Conservation (phyloP, 1,140 invertebrate genomes). For the Drosophila willistoni region DNA sequence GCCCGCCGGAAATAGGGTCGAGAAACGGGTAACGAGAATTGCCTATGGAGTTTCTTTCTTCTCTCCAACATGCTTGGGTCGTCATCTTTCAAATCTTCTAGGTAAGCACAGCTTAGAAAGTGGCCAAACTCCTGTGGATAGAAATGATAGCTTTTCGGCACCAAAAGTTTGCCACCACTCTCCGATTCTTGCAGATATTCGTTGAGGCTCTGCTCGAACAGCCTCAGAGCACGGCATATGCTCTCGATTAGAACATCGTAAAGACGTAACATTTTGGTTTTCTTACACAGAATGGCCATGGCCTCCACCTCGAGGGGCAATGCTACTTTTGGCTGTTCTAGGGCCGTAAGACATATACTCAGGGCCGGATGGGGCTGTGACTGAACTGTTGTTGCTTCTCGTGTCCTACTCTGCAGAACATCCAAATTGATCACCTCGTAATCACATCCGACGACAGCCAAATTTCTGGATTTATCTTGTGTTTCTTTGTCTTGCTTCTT, state of each 20-base stretch:
- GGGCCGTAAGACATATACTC: constrained; percentile 60
- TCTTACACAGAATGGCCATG: constrained; percentile 87
- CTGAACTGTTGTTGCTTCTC: constrained; percentile 45
- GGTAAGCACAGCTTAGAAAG: constrained; percentile 89
- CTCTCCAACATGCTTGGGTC: constrained; percentile 84
- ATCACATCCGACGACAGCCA: constrained; percentile 63
- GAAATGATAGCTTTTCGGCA: constrained; percentile 81
- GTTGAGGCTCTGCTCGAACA: constrained; percentile 86
- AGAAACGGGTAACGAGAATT: constrained; percentile 87
- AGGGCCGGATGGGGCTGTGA: constrained; percentile 52
- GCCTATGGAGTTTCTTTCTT: constrained; percentile 87
- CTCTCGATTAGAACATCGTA: constrained; percentile 90
- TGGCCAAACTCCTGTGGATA: constrained; percentile 86
- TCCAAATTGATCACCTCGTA: constrained; percentile 74
- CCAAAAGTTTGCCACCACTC: constrained; percentile 39
- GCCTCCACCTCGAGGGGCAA: constrained; percentile 88
- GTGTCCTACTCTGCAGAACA: constrained; percentile 64
- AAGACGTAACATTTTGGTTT: constrained; percentile 86
- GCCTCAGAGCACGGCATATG: constrained; percentile 87
- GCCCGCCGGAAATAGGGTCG: constrained; percentile 89
- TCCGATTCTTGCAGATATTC: constrained; percentile 71
- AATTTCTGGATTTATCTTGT: constrained; percentile 29
- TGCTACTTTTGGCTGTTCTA: constrained; percentile 81
- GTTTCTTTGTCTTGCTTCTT: constrained; percentile 50
- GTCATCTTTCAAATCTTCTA: constrained; percentile 86